Evolutionary conservation across 2,888 invertebrate species (phyloP), one percentile per base, ranked within the genome.

Genomic region (Pilophorus perplexus): DNA sequence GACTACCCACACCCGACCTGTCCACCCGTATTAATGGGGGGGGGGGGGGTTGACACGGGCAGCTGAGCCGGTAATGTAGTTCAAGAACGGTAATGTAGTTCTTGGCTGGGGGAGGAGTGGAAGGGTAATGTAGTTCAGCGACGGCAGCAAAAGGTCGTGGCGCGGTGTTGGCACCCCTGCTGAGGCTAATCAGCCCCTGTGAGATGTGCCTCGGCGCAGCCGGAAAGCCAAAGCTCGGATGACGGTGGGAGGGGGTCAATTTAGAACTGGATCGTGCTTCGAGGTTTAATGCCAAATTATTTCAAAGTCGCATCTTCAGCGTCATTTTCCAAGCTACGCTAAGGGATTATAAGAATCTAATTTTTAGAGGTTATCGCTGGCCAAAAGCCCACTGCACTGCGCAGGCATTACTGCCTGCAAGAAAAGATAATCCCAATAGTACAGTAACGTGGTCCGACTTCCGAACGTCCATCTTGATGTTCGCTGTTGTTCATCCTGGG

Each of bases 61-160:
- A 2, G 22, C 33, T 33, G 33, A 33, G 12, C 28, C 16, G 52
- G 52, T 52, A 52, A 52, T 52, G 52, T 28, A 52, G 52, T 52
- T 52, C 52, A 28, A 28, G 23, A 23, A 46, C 46, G 12, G 46
- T 18, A n/a, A n/a, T n/a, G n/a, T n/a, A n/a, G n/a, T n/a, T n/a
- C n/a, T n/a, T 10, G 10, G 12, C 28, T 18, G 52, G 52, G 25
- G 28, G 28, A 28, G 52, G 18, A 52, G 52, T 52, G 25, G 27
- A 28, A 28, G 8, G 52, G 52, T 52, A 52, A 52, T 52, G 52
- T 52, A 28, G 52, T 52, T 52, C 52, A 52, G 28, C 52, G 23
- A 28, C 27, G 10, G 52, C n/a, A 8, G 33, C 6, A 6, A 52
- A 52, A 52, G 52, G 52, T 52, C 52, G 28, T 25, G 48, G 42